These are phyloP conservation scores for Sinocyclocheilus anophthalmus DNA, from an alignment of 2,113 vertebrate species.

Conservation along the genomic window DNA sequence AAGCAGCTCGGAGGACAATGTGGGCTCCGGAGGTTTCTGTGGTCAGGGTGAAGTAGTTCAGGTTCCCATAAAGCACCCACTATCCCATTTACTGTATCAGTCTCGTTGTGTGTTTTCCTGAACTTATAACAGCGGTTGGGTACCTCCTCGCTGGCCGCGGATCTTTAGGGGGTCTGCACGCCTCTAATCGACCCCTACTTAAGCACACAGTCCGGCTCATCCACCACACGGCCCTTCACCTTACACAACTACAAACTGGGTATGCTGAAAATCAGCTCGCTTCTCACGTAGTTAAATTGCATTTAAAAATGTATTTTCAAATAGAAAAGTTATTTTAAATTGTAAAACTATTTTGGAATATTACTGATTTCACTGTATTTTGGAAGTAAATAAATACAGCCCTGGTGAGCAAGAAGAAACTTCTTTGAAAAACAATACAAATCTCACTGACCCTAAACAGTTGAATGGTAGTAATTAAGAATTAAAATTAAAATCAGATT, in stretches of 20 bases:
- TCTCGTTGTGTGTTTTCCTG: conserved; percentile 16
- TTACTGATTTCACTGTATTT: background rate
- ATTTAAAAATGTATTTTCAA: background rate
- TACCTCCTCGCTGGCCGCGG: background rate
- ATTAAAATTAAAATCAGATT: background rate
- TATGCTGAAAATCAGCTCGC: background rate
- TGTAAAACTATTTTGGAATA: background rate
- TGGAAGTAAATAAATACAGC: background rate
- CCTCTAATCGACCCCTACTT: no score
- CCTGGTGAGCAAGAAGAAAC: background rate
- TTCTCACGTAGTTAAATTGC: background rate
- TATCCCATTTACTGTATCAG: background rate
- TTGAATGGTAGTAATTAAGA: background rate
- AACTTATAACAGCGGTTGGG: background rate
- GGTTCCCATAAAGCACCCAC: background rate
- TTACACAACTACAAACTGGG: background rate
- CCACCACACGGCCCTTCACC: background rate
- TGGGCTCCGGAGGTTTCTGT: conserved; percentile 11
- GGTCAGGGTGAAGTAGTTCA: conserved; percentile 17
- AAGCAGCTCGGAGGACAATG: conserved; percentile 1
- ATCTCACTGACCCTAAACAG: background rate
- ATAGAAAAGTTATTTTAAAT: background rate
- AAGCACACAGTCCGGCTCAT: no score
- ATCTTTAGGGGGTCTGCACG: no score
- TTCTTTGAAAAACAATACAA: background rate